phyloP scores from a whole-genome alignment of 1,140 invertebrate species.

The Papilio polyxenes region DNA sequence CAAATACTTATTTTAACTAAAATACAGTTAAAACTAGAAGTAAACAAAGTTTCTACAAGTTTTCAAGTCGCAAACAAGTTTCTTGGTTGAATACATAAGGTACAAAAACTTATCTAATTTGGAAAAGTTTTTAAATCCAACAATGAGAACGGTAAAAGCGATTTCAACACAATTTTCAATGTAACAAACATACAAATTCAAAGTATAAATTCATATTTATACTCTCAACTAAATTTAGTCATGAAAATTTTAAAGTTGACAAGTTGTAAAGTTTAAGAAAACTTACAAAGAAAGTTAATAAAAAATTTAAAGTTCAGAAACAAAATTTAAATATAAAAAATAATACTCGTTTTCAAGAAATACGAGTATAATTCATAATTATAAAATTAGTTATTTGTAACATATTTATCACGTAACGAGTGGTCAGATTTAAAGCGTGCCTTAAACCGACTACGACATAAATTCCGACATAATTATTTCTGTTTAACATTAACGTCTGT shows the following conservation, averaged over 20 bases:
- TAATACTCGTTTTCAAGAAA: neutral
- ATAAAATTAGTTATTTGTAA: too few relatives aligned
- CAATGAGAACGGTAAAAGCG: neutral
- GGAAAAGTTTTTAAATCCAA: constrained; percentile 3
- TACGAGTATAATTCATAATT: too few relatives aligned
- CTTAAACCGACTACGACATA: too few relatives aligned
- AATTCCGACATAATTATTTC: too few relatives aligned
- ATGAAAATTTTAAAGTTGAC: neutral
- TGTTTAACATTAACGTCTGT: too few relatives aligned
- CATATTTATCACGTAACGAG: too few relatives aligned
- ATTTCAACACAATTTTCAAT: neutral
- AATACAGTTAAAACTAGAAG: neutral
- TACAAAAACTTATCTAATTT: constrained; percentile 20
- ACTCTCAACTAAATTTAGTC: neutral
- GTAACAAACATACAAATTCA: neutral
- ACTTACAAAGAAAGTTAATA: neutral
- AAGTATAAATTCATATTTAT: neutral
- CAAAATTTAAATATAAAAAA: neutral
- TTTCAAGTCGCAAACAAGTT: neutral
- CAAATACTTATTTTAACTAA: neutral
- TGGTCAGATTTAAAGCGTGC: too few relatives aligned
- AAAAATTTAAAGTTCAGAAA: neutral
- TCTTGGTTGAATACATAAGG: constrained; percentile 7
- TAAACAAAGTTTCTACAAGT: neutral
- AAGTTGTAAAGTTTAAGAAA: neutral